Percentiles rank a stretch among this genome's conserved stretches.
Evolutionary conservation across 2,797 vertebrate species (phyloP).

Genomic region (Brachyrhaphis roseni): DNA sequence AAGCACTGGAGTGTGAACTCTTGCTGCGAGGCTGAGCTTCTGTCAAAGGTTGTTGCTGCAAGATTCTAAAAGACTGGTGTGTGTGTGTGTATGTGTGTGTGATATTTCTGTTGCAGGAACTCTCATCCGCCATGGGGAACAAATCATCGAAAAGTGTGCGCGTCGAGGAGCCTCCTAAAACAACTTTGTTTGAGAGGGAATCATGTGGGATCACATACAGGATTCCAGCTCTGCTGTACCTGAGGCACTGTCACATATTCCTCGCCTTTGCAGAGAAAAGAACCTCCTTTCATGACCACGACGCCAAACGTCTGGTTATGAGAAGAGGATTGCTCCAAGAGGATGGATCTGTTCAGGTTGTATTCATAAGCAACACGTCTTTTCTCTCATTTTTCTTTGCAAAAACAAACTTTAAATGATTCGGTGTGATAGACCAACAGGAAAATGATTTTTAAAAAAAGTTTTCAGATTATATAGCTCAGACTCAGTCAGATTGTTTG

Average conservation of each 20-base stretch:
- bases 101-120: constrained; percentile 42
- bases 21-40: constrained; percentile 28
- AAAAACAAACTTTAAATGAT: background rate
- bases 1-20: constrained; percentile 64
- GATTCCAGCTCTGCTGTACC: constrained; percentile 88
- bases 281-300: constrained; percentile 76
- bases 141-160: constrained; percentile 61
- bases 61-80: background rate
- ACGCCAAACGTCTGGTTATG: constrained; percentile 87
- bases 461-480: background rate
- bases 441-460: background rate
- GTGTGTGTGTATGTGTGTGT: background rate
- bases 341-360: constrained; percentile 81
- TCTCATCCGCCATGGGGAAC: constrained; percentile 71
- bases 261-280: constrained; percentile 93
- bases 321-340: constrained; percentile 79
- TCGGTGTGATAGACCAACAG: background rate
- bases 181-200: constrained; percentile 83
- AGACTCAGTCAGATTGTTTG: background rate
- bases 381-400: background rate
- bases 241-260: constrained; percentile 78
- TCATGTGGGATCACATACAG: constrained; percentile 83
- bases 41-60: constrained; percentile 36
- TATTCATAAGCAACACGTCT: background rate
- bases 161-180: constrained; percentile 70